These are phyloP conservation scores for Gavia stellata DNA, from an alignment of 2,113 vertebrate genomes.

Conservation along the genomic window DNA sequence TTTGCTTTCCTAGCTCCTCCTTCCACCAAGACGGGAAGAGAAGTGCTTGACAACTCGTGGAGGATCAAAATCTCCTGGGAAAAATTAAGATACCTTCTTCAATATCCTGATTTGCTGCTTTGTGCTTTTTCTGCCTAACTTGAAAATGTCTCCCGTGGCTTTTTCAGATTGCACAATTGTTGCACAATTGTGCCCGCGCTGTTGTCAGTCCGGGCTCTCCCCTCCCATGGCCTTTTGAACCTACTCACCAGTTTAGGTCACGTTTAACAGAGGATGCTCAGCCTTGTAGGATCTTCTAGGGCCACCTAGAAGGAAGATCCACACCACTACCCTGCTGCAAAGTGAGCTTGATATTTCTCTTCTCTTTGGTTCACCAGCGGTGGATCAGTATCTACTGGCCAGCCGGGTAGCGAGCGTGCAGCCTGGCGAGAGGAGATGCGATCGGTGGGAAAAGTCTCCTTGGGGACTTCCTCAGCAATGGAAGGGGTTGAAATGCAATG, in stretches of 20 bases:
- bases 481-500: background rate
- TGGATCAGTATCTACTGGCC: background rate
- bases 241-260: background rate
- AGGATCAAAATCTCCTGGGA: background rate
- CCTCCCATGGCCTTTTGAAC: background rate
- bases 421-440: background rate
- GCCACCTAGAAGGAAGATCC: background rate
- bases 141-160: background rate
- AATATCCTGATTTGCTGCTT: background rate
- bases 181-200: fast-evolving
- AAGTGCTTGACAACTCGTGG: fast-evolving
- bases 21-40: background rate
- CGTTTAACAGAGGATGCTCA: background rate
- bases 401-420: fast-evolving
- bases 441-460: background rate
- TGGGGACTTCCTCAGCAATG: background rate
- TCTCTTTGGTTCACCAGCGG: background rate
- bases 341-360: background rate
- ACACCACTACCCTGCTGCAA: background rate
- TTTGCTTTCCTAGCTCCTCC: background rate
- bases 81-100: background rate
- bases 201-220: background rate
- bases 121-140: background rate
- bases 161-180: background rate
- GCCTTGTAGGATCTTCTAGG: background rate